Conservation (phyloP, 1,140 invertebrate species). For the Cyclina sinensis region DNA sequence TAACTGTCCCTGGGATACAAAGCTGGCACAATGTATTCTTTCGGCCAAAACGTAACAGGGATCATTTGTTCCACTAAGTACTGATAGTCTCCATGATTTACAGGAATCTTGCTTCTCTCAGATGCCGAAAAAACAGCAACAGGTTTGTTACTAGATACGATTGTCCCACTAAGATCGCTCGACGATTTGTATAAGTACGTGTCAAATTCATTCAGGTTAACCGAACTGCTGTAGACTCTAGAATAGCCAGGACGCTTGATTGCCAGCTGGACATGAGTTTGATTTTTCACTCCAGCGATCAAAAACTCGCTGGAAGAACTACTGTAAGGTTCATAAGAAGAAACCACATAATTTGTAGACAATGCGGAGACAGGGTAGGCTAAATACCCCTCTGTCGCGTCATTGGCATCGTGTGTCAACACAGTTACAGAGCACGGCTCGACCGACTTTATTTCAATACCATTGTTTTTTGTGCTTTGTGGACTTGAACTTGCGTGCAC, state of each 20-base stretch:
- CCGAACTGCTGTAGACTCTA: background rate
- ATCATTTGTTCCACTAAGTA: conserved; percentile 27
- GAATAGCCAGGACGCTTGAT: background rate
- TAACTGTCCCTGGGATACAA: background rate
- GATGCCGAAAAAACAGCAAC: background rate
- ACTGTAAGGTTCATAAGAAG: conserved; percentile 4
- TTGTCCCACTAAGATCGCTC: background rate
- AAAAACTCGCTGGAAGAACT: conserved; percentile 1
- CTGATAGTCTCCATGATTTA: background rate
- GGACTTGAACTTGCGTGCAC: background rate
- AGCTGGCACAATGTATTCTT: background rate
- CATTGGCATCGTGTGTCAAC: background rate
- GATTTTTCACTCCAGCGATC: background rate
- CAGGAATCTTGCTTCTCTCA: background rate
- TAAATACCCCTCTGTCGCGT: conserved; percentile 1
- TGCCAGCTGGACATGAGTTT: background rate
- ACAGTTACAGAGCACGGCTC: background rate
- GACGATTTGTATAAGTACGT: background rate
- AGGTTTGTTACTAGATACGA: conserved; percentile 22
- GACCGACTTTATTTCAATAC: background rate
- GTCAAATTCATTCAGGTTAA: background rate
- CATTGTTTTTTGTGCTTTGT: background rate
- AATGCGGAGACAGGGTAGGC: background rate
- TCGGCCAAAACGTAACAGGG: background rate
- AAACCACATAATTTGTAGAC: background rate